Evolutionary conservation across 1,140 invertebrate species (phyloP), one percentile per base, ranked within the genome.

Genomic region (Aricia agestis): DNA sequence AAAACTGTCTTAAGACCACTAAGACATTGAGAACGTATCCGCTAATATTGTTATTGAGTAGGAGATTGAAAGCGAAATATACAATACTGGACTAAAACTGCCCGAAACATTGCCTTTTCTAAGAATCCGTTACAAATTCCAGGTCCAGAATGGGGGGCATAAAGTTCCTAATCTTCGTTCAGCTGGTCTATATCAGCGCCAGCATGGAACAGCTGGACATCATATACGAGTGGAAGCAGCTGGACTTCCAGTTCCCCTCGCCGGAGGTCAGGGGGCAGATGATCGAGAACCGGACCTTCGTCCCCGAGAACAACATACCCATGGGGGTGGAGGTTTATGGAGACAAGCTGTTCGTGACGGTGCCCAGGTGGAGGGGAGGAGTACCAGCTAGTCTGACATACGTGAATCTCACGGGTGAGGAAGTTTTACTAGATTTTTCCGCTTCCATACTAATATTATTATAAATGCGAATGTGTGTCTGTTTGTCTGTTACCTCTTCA

Each of bases 361-460:
- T 96, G 6, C 96, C 96, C 11, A 92, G 95, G 75, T 96, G 95
- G 95, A 93, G 93, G 76, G 78, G 86, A 31, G 96, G 96, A 25
- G 95, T 96, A 7, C 94, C 95, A 1, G 93, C 95, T 41, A 95
- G 95, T 74, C 92, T 97, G 73, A 94, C 94, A 82, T 96, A 96
- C 80, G 93, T 96, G 72, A 92, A 93, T 78, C 81, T 95, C 71
- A 95, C 94, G 85, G 95, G 95, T 96, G 82, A 92, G 89, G 6
- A 7, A 9, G 36, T 9, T 36, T 2, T 7, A 5, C 36, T 36
- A 7, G 36, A 36, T 36, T 9, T 36, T 36, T 36, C 0, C 6
- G 36, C 9, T 5, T 36, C 5, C 6, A 36, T 36, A 9, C 36
- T 7, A 2, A 32, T 25, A 1, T 25, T 25, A 1, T 25, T 25